These are phyloP conservation scores for Trissolcus basalis DNA, from an alignment of 1,140 invertebrate genomes.

Conservation along the genomic window DNA sequence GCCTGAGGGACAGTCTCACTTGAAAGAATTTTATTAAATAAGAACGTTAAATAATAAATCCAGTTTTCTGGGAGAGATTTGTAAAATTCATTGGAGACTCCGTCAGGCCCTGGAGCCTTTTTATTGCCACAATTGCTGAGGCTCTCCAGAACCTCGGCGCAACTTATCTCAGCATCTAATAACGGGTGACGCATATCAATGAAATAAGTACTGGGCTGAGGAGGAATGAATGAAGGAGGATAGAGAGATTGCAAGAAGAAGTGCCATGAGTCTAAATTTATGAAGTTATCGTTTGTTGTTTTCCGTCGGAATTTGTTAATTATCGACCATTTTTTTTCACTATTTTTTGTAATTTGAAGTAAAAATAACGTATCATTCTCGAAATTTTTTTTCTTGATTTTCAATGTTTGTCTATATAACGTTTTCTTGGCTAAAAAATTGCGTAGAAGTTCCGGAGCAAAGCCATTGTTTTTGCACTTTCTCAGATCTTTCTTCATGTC, in stretches of 20 bases:
- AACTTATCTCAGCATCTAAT: neutral
- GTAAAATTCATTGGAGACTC: neutral
- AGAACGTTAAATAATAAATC: neutral
- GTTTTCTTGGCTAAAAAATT: neutral
- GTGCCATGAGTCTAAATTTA: no score
- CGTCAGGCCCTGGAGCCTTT: neutral
- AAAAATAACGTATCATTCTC: no score
- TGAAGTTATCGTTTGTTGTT: no score
- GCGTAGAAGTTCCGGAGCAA: neutral
- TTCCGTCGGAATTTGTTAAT: no score
- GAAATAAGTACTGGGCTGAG: neutral
- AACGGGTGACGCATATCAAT: neutral
- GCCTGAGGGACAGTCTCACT: neutral
- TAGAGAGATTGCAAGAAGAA: neutral
- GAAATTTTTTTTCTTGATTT: no score
- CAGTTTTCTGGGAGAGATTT: neutral
- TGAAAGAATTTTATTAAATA: neutral
- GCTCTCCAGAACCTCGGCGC: neutral
- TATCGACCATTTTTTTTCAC: no score
- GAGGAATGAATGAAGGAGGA: no score
- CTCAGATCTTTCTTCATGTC: neutral
- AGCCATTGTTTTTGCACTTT: neutral
- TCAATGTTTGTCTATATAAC: no score
- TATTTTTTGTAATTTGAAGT: no score
- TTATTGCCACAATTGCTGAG: neutral